Conservation (phyloP, 2,113 vertebrate genomes). For the Notarius quadriscutis region DNA sequence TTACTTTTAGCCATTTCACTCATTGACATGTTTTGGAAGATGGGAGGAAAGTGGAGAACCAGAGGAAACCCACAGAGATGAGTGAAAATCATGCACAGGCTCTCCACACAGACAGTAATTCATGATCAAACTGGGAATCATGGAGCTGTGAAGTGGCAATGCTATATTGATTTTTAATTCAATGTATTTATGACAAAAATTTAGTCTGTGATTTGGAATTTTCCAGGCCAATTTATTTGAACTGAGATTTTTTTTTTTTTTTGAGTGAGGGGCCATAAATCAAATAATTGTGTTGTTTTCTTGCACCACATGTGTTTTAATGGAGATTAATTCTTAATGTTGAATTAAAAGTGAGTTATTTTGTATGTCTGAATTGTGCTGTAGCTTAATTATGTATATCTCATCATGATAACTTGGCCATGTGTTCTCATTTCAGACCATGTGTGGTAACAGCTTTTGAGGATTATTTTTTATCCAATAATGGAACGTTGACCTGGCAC, state of each 20-base stretch:
- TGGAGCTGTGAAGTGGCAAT: background rate
- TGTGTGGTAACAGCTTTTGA: constrained; percentile 48
- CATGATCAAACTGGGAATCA: background rate
- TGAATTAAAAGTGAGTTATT: background rate
- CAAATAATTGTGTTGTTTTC: constrained; percentile 24
- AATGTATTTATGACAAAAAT: background rate
- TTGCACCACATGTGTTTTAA: constrained; percentile 27
- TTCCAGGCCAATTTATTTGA: background rate
- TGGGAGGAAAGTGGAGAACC: background rate
- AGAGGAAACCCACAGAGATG: background rate
- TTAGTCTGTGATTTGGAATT: background rate
- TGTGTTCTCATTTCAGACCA: constrained; percentile 47
- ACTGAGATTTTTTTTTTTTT: background rate
- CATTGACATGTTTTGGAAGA: background rate
- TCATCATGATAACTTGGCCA: constrained; percentile 43
- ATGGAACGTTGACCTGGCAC: constrained; percentile 46
- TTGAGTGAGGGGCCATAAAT: constrained; percentile 1
- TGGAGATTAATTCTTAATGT: background rate
- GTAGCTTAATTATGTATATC: constrained; percentile 48
- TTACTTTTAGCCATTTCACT: background rate
- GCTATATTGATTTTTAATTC: background rate
- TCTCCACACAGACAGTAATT: background rate
- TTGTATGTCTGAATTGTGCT: constrained; percentile 42
- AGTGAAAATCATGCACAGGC: background rate
- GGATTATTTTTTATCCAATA: constrained; percentile 57